These are phyloP conservation scores for Atherinomorus stipes DNA, from an alignment of 2,113 vertebrate species.

Conservation along the genomic window DNA sequence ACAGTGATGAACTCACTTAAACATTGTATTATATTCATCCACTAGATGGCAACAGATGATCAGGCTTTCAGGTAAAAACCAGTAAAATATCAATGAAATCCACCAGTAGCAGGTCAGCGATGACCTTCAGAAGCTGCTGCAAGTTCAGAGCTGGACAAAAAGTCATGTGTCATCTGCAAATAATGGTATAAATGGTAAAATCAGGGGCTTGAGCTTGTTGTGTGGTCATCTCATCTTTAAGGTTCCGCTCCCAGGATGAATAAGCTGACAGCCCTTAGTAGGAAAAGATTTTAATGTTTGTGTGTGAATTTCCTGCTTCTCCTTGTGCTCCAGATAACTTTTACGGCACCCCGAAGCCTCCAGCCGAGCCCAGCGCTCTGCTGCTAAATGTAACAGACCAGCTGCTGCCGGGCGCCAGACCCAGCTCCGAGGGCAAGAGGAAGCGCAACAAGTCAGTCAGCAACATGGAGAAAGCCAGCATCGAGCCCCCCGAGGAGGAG, in stretches of 20 bases:
- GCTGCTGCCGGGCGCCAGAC: constrained; percentile 93
- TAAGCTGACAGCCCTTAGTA: background rate
- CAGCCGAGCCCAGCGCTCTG: constrained; percentile 91
- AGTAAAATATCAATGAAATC: no score
- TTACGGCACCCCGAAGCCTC: constrained; percentile 98
- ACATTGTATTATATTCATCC: no score
- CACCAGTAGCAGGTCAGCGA: no score
- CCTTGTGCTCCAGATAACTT: constrained; percentile 89
- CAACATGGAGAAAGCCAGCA: constrained; percentile 97
- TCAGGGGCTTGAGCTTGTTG: no score
- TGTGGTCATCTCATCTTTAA: background rate
- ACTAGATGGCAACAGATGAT: no score
- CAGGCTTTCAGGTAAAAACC: no score
- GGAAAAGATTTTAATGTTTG: background rate
- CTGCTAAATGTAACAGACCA: constrained; percentile 97
- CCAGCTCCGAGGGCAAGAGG: constrained; percentile 94
- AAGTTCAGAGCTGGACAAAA: no score
- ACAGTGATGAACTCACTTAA: no score
- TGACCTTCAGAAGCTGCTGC: no score
- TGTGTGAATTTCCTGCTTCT: background rate
- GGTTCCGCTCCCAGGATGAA: background rate
- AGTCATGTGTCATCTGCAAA: no score
- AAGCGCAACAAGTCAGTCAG: constrained; percentile 98
- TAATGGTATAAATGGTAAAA: no score
- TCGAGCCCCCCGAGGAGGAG: constrained; percentile 94